Percentiles rank a stretch among this genome's conserved stretches.
phyloP scores from a whole-genome alignment of 2,888 invertebrate genomes.

The Steinernema carpocapsae region DNA sequence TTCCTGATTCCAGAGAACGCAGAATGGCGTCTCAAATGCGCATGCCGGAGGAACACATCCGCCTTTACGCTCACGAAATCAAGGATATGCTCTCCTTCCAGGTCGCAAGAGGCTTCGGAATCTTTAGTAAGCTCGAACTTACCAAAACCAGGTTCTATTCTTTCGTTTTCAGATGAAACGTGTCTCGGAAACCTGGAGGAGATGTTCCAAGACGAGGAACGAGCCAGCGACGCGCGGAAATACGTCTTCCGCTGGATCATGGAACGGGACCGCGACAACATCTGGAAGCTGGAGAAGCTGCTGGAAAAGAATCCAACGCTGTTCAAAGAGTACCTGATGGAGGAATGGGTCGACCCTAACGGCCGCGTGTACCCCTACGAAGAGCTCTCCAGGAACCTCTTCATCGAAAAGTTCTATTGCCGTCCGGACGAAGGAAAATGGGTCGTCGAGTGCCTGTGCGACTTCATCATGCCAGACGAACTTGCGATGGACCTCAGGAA shows the following conservation, averaged over 20 bases:
- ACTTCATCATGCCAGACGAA: neutral
- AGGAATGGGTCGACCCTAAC: neutral
- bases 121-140: neutral
- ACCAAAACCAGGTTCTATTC: neutral
- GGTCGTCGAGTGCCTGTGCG: conserved; percentile 1
- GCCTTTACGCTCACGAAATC: conserved; percentile 11
- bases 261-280: neutral
- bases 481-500: neutral
- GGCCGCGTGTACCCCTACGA: neutral
- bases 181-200: neutral
- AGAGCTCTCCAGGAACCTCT: neutral
- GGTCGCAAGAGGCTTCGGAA: neutral
- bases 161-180: neutral
- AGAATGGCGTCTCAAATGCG: neutral
- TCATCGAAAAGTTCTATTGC: neutral
- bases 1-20: neutral
- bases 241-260: neutral
- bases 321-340: neutral
- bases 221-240: neutral
- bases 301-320: neutral
- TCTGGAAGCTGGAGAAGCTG: neutral
- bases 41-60: neutral
- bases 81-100: neutral
- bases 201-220: neutral
- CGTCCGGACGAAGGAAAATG: neutral